A percentile compares a stretch with the other conserved stretches of the same genome.
phyloP scores from a whole-genome alignment of 2,888 invertebrate genomes.

The Philereme vetulata region DNA sequence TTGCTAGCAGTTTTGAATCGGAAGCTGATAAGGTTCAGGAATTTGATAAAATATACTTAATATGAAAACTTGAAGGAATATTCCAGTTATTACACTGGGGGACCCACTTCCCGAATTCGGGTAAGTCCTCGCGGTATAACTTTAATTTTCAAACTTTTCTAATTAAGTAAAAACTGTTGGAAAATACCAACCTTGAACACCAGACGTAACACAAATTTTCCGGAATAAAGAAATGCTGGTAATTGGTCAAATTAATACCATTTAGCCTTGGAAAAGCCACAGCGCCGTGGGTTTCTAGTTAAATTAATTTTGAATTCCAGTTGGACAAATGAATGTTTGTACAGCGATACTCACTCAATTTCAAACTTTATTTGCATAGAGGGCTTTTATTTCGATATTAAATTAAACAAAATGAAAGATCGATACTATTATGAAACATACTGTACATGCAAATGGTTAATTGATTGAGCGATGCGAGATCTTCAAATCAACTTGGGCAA shows the following conservation, averaged over 20 bases:
- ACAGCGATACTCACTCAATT: not conserved
- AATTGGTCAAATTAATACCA: constrained; percentile 26
- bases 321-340: constrained; percentile 18
- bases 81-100: not conserved
- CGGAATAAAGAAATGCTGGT: constrained; percentile 9
- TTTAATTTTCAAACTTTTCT: not conserved
- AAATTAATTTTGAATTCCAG: constrained; percentile 24
- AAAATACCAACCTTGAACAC: not conserved
- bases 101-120: not conserved
- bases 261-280: constrained; percentile 13
- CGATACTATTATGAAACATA: too few relatives aligned
- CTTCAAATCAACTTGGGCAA: too few relatives aligned
- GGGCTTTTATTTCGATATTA: too few relatives aligned
- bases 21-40: too few relatives aligned
- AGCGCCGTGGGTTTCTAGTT: constrained; percentile 11
- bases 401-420: too few relatives aligned
- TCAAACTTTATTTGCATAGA: too few relatives aligned
- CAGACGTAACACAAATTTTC: not conserved
- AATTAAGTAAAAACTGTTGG: not conserved
- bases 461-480: too few relatives aligned
- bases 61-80: not conserved
- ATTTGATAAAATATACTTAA: too few relatives aligned
- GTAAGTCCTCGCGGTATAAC: not conserved
- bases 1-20: too few relatives aligned
- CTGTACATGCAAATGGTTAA: too few relatives aligned